These are phyloP conservation scores for Pagrus major DNA, from an alignment of 2,113 vertebrate species.

Conservation along the genomic window DNA sequence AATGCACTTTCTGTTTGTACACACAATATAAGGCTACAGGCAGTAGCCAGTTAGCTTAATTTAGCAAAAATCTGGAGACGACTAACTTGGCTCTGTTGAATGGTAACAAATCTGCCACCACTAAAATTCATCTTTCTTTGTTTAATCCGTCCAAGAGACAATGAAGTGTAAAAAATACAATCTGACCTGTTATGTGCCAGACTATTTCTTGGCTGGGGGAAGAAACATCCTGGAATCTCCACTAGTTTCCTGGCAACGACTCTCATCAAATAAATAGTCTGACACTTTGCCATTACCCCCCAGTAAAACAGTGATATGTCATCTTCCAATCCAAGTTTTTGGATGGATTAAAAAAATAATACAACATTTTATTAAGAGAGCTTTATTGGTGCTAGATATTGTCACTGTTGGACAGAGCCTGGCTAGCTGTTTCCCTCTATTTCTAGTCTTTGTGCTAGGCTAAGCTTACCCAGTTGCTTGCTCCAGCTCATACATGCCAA, in stretches of 20 bases:
- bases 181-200: background rate
- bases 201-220: background rate
- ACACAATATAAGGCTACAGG: background rate
- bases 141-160: background rate
- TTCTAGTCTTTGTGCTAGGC: background rate
- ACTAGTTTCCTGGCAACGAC: constrained; percentile 1
- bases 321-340: background rate
- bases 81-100: background rate
- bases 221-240: constrained; percentile 4
- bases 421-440: background rate
- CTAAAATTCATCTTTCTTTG: no score
- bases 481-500: no score
- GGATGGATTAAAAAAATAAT: background rate
- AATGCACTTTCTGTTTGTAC: background rate
- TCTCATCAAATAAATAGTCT: background rate
- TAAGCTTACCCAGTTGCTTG: background rate
- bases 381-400: background rate
- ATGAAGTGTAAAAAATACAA: background rate
- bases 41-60: background rate
- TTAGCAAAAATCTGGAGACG: background rate
- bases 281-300: background rate
- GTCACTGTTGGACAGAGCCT: background rate
- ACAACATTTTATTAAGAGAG: background rate
- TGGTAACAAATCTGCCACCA: background rate
- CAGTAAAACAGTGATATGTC: background rate